Evolutionary conservation across 1,140 invertebrate genomes (phyloP).

Genomic region (Nasonia longicornis): DNA sequence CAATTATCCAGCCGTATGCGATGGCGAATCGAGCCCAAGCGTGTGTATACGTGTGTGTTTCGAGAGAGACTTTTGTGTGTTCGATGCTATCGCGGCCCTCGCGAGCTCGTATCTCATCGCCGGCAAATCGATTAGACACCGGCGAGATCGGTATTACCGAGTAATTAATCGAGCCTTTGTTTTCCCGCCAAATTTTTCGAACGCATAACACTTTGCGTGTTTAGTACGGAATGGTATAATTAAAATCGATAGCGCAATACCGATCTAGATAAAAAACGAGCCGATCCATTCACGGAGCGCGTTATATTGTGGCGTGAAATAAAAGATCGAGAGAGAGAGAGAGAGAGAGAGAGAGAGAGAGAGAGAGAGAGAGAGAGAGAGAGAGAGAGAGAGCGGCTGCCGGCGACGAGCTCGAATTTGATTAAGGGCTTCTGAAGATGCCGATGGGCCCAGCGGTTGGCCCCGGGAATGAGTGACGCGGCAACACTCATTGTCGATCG

Average conservation of each 20-base stretch:
- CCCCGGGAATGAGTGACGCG: slow-evolving; percentile 43
- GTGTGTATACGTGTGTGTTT: background rate
- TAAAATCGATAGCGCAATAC: too few species aligned
- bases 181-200: too few species aligned
- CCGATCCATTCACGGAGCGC: too few species aligned
- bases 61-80: background rate
- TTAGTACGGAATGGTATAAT: too few species aligned
- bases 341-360: too few species aligned
- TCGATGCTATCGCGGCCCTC: background rate
- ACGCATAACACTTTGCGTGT: too few species aligned
- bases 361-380: too few species aligned
- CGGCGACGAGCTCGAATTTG: slow-evolving; percentile 38
- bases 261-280: too few species aligned
- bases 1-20: slow-evolving; percentile 29
- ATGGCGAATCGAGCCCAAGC: slow-evolving; percentile 33
- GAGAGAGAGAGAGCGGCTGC: background rate
- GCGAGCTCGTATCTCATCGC: slow-evolving; percentile 1
- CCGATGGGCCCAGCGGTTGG: slow-evolving; percentile 36
- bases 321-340: too few species aligned
- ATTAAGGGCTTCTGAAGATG: slow-evolving; percentile 49
- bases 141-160: background rate
- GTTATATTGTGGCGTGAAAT: background rate
- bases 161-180: too few species aligned
- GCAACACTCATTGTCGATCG: slow-evolving; percentile 49
- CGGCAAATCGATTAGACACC: slow-evolving; percentile 33